These are phyloP conservation scores for Anagyrus pseudococci DNA, from an alignment of 2,888 invertebrate species.

Conservation along the genomic window DNA sequence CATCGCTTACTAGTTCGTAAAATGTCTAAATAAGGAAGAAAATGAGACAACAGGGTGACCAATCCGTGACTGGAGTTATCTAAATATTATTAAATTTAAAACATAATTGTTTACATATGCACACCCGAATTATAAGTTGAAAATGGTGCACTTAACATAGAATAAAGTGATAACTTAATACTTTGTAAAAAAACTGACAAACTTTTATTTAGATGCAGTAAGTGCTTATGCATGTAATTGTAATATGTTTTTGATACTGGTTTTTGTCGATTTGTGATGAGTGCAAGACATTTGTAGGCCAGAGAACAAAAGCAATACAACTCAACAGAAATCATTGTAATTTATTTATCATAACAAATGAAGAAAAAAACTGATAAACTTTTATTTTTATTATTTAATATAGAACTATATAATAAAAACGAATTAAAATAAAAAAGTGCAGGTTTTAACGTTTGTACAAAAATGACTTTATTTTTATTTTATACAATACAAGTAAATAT, in stretches of 20 bases:
- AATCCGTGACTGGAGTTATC: too few species aligned
- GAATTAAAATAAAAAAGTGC: slow-evolving; percentile 20
- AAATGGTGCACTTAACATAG: background rate
- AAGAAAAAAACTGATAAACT: background rate
- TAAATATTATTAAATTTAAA: background rate
- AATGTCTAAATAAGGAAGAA: background rate
- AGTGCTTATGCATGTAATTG: background rate
- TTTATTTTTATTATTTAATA: slow-evolving; percentile 29
- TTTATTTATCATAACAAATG: slow-evolving; percentile 14
- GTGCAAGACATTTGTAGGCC: too few species aligned
- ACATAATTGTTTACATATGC: background rate
- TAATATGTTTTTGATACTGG: background rate
- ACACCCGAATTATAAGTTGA: background rate
- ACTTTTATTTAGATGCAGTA: too few species aligned
- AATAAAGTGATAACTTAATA: background rate
- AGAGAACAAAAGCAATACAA: background rate
- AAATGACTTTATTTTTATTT: slow-evolving; percentile 34
- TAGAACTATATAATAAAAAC: slow-evolving; percentile 18
- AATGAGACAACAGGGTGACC: slow-evolving; percentile 19
- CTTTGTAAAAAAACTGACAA: too few species aligned
- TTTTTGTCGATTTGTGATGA: too few species aligned
- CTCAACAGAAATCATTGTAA: slow-evolving; percentile 19
- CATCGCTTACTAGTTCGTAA: slow-evolving; percentile 80
- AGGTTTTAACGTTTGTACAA: slow-evolving; percentile 31
- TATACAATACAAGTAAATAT: slow-evolving; percentile 8